Conservation (phyloP, 2,797 vertebrate genomes). For the Chrysocyon brachyurus region DNA sequence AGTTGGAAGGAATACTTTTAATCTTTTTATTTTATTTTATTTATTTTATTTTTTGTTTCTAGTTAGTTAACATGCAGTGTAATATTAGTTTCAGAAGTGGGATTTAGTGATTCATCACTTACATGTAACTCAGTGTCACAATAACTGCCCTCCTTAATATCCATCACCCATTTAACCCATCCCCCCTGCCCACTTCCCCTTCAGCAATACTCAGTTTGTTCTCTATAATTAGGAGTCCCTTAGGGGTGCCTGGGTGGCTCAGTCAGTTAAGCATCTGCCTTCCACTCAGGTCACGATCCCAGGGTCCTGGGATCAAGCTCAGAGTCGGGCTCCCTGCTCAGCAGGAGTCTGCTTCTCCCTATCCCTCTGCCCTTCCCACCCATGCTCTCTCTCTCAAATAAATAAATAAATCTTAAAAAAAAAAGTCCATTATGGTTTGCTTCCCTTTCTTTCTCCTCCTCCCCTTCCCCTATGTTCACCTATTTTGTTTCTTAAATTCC, state of each 20-base stretch:
- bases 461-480: not conserved
- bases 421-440: not conserved
- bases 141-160: not conserved
- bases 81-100: not conserved
- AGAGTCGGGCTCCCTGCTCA: not conserved
- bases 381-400: not conserved
- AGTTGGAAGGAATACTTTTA: not conserved
- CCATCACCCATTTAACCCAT: not conserved
- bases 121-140: not conserved
- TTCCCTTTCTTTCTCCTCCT: not conserved
- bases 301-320: not conserved
- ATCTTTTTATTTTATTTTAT: not conserved
- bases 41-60: not conserved
- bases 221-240: not conserved
- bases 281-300: not conserved
- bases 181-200: not conserved
- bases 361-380: not conserved
- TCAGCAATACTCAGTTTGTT: not conserved
- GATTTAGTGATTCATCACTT: not conserved
- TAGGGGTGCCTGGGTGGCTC: not conserved
- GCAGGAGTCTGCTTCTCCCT: not conserved
- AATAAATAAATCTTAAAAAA: not conserved
- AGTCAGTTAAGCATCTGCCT: not conserved
- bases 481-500: not conserved
- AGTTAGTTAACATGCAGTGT: not conserved